Evolutionary conservation across 2,797 vertebrate genomes (phyloP).

Genomic region (Anas capensis): DNA sequence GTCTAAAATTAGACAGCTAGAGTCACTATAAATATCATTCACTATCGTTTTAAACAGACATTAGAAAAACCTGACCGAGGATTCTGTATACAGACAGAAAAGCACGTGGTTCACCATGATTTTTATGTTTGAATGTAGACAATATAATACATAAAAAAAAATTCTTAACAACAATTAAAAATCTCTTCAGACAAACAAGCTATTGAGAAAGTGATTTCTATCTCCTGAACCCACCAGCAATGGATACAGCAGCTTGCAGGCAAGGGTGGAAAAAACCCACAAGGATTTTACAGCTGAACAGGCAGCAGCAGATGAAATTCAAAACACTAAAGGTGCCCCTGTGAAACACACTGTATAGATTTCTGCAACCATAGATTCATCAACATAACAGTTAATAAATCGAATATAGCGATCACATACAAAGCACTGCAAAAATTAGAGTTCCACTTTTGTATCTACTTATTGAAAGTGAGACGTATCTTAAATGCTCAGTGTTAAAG

Average conservation of each 20-base stretch:
- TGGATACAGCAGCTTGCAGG: neutral
- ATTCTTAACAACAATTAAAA: neutral
- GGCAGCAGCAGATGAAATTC: neutral
- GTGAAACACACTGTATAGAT: neutral
- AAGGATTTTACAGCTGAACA: neutral
- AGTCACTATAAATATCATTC: conserved; percentile 1
- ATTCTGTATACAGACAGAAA: neutral
- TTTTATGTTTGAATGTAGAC: fast-evolving
- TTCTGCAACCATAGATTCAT: neutral
- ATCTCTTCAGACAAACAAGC: neutral
- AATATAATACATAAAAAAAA: neutral
- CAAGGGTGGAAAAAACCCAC: neutral
- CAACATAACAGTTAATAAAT: neutral
- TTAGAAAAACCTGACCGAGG: neutral
- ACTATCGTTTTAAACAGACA: neutral
- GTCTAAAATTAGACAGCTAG: conserved; percentile 43
- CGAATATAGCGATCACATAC: neutral
- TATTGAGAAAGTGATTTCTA: neutral
- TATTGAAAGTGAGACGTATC: neutral
- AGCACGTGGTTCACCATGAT: fast-evolving
- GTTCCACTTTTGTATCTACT: neutral
- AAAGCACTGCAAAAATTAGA: neutral
- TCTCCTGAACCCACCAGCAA: neutral
- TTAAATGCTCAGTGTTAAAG: neutral
- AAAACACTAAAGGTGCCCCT: neutral